Percentiles rank a stretch among this genome's conserved stretches.
These are phyloP conservation scores for Willowsia nigromaculata DNA, from an alignment of 2,888 invertebrate species.

Conservation along the genomic window DNA sequence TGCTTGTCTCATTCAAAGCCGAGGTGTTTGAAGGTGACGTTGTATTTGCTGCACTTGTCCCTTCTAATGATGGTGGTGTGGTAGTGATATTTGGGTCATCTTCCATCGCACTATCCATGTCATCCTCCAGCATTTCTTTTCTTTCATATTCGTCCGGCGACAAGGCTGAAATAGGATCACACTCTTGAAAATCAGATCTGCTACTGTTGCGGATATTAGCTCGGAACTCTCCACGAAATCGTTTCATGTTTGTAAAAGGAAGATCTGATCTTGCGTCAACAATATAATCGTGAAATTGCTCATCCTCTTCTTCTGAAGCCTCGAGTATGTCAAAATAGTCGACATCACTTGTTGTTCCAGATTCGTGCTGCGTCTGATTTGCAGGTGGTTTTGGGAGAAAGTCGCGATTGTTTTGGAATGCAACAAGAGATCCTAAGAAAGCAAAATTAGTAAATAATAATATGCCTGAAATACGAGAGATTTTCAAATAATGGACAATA, in stretches of 20 bases:
- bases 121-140: neutral
- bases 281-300: conserved; percentile 53
- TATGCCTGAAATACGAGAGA: neutral
- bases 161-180: conserved; percentile 49
- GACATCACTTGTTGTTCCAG: conserved; percentile 34
- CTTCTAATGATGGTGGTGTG: neutral
- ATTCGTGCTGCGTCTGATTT: conserved; percentile 47
- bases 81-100: neutral
- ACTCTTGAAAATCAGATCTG: conserved; percentile 38
- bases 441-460: neutral
- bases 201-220: neutral
- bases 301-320: conserved; percentile 59
- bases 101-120: no score
- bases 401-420: conserved; percentile 56
- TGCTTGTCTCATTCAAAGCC: neutral
- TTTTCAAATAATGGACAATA: neutral
- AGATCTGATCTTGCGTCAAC: conserved; percentile 47
- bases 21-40: neutral
- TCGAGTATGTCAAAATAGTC: conserved; percentile 60
- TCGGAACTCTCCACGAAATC: conserved; percentile 51
- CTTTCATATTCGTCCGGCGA: conserved; percentile 13
- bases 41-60: neutral
- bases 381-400: conserved; percentile 61
- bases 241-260: neutral
- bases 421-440: conserved; percentile 56